These are phyloP conservation scores for Phortica magna DNA, from an alignment of 2,888 invertebrate genomes.

Conservation along the genomic window DNA sequence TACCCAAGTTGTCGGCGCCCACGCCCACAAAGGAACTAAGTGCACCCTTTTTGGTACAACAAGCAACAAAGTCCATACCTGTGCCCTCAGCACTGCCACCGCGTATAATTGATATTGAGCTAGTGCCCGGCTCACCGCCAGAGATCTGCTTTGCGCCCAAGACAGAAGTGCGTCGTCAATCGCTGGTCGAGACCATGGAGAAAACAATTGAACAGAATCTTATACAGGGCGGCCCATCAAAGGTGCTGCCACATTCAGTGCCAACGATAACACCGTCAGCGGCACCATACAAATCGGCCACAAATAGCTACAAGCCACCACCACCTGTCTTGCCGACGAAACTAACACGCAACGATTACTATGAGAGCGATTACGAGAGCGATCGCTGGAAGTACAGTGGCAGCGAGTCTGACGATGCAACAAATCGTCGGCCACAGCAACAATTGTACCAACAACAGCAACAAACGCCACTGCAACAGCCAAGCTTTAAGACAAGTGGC, in stretches of 20 bases:
- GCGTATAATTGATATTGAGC: conserved; percentile 79
- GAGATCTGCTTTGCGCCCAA: conserved; percentile 83
- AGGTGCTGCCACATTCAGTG: conserved; percentile 80
- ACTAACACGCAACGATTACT: conserved; percentile 80
- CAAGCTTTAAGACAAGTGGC: conserved; percentile 79
- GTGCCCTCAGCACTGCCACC: conserved; percentile 60
- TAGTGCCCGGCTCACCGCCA: conserved; percentile 85
- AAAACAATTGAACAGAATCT: conserved; percentile 80
- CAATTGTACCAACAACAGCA: conserved; percentile 40
- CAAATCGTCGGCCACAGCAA: conserved; percentile 68
- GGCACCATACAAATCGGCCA: conserved; percentile 78
- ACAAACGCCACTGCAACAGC: conserved; percentile 25
- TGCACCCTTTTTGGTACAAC: conserved; percentile 79
- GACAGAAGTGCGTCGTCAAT: conserved; percentile 78
- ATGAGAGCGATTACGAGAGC: conserved; percentile 85
- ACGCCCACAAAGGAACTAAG: conserved; percentile 76
- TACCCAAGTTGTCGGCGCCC: conserved; percentile 55
- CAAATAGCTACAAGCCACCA: conserved; percentile 76
- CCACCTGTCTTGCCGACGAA: conserved; percentile 81
- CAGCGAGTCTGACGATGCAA: conserved; percentile 82
- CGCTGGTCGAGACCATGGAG: conserved; percentile 81
- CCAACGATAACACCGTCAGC: conserved; percentile 79
- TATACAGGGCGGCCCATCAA: conserved; percentile 79
- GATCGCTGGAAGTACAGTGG: conserved; percentile 84
- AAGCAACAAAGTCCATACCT: conserved; percentile 68